Percentiles rank a stretch among this genome's conserved stretches.
Conservation (phyloP, 2,888 invertebrate species). For the Leuctra nigra region DNA sequence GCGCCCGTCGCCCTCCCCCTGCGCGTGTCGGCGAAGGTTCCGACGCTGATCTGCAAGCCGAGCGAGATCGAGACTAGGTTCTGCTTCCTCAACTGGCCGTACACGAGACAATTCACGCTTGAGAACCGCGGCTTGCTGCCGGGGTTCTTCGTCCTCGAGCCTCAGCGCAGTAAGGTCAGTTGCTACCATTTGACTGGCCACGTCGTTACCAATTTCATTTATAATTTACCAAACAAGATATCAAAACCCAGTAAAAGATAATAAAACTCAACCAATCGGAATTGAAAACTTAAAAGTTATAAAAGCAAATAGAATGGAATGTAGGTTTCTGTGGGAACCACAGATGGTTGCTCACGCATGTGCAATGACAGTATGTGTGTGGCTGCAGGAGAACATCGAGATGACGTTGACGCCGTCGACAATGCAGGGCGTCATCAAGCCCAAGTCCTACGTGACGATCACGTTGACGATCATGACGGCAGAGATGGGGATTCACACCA, state of each 20-base stretch:
- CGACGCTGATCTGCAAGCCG: constrained; percentile 45
- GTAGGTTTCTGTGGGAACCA: too few species aligned
- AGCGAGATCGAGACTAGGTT: constrained; percentile 48
- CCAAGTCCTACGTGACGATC: constrained; percentile 42
- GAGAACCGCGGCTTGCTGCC: constrained; percentile 21
- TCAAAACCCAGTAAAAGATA: too few species aligned
- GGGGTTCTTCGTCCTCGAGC: constrained; percentile 24
- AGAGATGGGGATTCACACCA: constrained; percentile 44
- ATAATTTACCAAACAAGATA: too few species aligned
- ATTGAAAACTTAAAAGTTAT: too few species aligned
- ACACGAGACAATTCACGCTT: constrained; percentile 32
- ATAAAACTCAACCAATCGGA: too few species aligned
- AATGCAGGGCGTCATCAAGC: constrained; percentile 37
- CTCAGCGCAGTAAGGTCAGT: constrained; percentile 25
- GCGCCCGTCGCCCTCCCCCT: constrained; percentile 49
- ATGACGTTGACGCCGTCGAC: constrained; percentile 34
- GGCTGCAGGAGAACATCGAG: constrained; percentile 29
- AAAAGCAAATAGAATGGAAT: too few species aligned
- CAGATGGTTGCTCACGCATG: too few species aligned
- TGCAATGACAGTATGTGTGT: too few species aligned
- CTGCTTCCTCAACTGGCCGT: constrained; percentile 52
- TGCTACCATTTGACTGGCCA: neutral
- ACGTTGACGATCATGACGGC: constrained; percentile 44
- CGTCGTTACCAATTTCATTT: too few species aligned
- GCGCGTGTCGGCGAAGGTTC: constrained; percentile 45